A percentile compares a stretch with the other conserved stretches of the same genome.
Evolutionary conservation across 2,113 vertebrate genomes (phyloP).

Genomic region (Lophotis ruficrista): DNA sequence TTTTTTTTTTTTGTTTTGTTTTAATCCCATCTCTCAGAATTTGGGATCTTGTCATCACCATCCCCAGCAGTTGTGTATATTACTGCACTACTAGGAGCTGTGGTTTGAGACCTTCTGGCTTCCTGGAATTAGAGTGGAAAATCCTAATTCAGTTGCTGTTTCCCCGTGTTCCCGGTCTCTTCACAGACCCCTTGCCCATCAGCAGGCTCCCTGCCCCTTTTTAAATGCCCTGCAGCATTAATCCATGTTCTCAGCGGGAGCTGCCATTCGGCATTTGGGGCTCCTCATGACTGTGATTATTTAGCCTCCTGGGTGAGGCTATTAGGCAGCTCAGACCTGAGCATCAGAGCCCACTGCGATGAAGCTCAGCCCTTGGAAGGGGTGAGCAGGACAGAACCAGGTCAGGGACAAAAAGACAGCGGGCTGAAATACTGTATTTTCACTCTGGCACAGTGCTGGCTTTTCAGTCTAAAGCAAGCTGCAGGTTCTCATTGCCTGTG

Average conservation of each 20-base stretch:
- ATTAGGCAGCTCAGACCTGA: constrained; percentile 28
- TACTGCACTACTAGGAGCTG: not conserved
- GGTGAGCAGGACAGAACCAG: not conserved
- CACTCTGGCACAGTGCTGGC: not conserved
- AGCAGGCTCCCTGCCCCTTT: not conserved
- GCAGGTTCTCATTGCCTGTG: not conserved
- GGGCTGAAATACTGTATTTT: not conserved
- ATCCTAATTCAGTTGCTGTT: not conserved
- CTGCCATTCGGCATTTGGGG: constrained; percentile 45
- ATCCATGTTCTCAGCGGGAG: constrained; percentile 27
- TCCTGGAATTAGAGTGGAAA: constrained; percentile 23
- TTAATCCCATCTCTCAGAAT: constrained; percentile 8
- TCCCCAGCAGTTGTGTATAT: not conserved
- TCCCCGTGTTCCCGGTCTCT: not conserved
- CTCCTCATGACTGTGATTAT: not conserved
- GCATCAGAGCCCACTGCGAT: not conserved
- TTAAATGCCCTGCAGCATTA: constrained; percentile 43
- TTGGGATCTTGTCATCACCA: not conserved
- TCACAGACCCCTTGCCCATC: not conserved
- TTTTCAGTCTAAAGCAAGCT: not conserved
- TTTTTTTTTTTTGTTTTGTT: not conserved
- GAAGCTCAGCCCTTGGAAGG: not conserved
- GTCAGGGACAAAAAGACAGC: not conserved
- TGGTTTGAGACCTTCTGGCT: constrained; percentile 19
- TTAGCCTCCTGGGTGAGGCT: constrained; percentile 13